Evolutionary conservation across 2,113 vertebrate species (phyloP).

Genomic region (Lamprotornis superbus): DNA sequence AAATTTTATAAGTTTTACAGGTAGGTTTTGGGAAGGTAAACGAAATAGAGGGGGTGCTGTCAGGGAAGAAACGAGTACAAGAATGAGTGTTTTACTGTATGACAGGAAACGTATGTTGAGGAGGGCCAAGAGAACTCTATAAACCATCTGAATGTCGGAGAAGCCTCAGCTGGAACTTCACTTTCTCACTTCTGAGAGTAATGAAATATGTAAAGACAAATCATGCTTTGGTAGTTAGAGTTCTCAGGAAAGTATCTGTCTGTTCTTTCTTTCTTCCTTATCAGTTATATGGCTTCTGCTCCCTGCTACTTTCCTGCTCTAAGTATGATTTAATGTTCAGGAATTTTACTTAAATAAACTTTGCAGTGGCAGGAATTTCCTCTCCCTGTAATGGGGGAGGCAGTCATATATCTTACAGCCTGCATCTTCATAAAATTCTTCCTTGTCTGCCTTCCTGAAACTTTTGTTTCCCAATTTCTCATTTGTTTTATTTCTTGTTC

Average conservation of each 20-base stretch:
- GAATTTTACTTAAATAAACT: slow-evolving; percentile 37
- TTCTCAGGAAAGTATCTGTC: not conserved
- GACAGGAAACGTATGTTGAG: not conserved
- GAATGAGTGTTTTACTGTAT: not conserved
- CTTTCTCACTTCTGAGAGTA: not conserved
- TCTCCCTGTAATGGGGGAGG: not conserved
- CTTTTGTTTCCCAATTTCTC: not conserved
- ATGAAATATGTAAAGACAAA: not conserved
- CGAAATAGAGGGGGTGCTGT: not conserved
- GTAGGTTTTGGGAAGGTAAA: not conserved
- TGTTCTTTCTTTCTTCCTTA: not conserved
- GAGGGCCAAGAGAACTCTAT: not conserved
- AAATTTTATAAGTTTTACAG: not conserved
- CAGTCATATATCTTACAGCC: not conserved
- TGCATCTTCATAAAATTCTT: not conserved
- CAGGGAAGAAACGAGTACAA: not conserved
- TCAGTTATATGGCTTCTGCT: not conserved
- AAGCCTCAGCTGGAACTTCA: not conserved
- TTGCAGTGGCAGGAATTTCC: not conserved
- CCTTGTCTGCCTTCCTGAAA: not conserved
- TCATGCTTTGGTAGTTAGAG: not conserved
- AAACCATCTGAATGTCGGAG: not conserved
- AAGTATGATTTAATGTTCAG: slow-evolving; percentile 10
- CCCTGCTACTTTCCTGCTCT: slow-evolving; percentile 5
- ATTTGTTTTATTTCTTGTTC: not conserved